Evolutionary conservation across 64 coral and sea anemone genomes (phyloP).

Genomic region (Acropora tenuis): DNA sequence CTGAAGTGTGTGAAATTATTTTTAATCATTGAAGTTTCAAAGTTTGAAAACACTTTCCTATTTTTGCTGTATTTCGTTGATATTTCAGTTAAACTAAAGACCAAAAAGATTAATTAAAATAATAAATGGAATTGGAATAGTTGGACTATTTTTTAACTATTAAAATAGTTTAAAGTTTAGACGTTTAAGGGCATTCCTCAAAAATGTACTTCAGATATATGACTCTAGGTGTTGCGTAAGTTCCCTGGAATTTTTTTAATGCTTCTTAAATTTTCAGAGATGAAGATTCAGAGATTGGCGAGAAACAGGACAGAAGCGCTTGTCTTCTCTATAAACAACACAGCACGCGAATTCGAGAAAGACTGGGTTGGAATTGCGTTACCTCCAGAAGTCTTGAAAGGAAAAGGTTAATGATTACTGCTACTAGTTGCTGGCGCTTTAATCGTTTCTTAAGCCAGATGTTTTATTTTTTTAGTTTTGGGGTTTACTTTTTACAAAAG

Average conservation of each 20-base stretch:
- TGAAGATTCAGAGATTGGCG: conserved; percentile 8
- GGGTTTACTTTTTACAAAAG: too few species aligned
- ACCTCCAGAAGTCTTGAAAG: neutral
- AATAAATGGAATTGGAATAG: too few species aligned
- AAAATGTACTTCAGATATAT: neutral
- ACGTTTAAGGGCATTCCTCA: neutral
- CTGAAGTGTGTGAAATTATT: too few species aligned
- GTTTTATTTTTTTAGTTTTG: too few species aligned
- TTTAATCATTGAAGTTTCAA: too few species aligned
- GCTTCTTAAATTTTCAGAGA: neutral
- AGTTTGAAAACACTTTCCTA: too few species aligned
- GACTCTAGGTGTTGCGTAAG: neutral
- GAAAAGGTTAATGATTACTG: neutral
- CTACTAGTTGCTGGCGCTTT: neutral
- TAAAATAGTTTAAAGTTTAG: too few species aligned
- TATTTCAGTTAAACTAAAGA: too few species aligned
- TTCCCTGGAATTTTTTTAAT: neutral
- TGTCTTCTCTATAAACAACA: neutral
- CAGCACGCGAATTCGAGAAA: neutral
- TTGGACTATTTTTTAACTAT: too few species aligned
- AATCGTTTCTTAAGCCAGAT: neutral
- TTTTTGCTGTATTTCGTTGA: too few species aligned
- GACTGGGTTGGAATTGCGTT: neutral
- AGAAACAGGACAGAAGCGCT: neutral
- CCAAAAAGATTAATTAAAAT: too few species aligned